Evolutionary conservation across 2,888 invertebrate species (phyloP), one percentile per base, ranked within the genome.

Genomic region (Ashinkailepas kermadecensis): DNA sequence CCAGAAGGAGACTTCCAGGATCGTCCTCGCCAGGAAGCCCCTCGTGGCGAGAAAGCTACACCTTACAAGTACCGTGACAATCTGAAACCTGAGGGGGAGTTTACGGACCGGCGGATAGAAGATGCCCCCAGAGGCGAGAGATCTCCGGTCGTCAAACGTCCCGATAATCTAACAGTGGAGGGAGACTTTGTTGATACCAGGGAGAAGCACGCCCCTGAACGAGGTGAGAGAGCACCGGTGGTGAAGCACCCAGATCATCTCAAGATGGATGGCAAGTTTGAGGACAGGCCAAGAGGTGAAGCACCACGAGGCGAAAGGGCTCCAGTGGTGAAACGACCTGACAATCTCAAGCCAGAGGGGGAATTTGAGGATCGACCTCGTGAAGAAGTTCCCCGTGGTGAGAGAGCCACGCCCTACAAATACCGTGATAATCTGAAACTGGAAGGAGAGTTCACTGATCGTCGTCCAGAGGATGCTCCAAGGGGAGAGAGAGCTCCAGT

Each of bases 151-250:
- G 81, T 81, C 12, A 80, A 78, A 64, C 39, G 81, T n/a, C 57
- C 78, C 8, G 82, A 83, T 58, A 82, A 82, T 67, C 21, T 83
- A 8, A 79, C 56, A 83, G 89, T 90, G 0, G 70, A 70, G 7
- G 70, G 70, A 1, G 54, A 70, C 39, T 70, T 70, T 70, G 70
- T n/a, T 15, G 54, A 18, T 13, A 21, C n/a, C 25, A 39, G n/a
- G 8, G 9, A n/a, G 6, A n/a, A 39, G 15, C n/a, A 54, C 12
- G 18, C 39, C 1, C 70, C 70, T 15, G 59, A 15, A 0, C 39
- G 18, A 15, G 70, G 70, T 8, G 91, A 91, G 86, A 91, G 91
- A 2, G 89, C 62, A n/a, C 54, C 78, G 11, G 54, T 54, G 1
- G 54, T 59, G 7, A 70, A 78, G 12, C 21, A 56, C 9, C 25